Percentiles rank a stretch among this genome's conserved stretches.
Evolutionary conservation across 2,113 vertebrate genomes (phyloP).

Genomic region (Scomber colias): DNA sequence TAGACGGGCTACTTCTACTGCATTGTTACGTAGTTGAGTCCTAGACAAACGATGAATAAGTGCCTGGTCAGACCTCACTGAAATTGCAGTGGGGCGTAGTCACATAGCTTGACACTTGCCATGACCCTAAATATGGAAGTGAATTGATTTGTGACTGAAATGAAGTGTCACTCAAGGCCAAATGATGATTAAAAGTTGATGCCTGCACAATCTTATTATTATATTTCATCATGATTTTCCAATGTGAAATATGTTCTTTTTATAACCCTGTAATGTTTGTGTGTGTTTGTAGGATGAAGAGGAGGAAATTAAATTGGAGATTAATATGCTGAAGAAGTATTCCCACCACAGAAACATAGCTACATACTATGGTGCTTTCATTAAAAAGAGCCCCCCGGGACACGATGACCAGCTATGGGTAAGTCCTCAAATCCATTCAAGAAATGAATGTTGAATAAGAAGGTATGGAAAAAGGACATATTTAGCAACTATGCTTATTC

Average conservation of each 20-base stretch:
- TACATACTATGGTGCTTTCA: constrained; percentile 81
- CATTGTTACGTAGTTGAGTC: constrained; percentile 16
- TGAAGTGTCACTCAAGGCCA: constrained; percentile 22
- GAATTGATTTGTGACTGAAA: constrained; percentile 24
- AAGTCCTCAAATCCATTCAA: constrained; percentile 40
- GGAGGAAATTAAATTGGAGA: constrained; percentile 95
- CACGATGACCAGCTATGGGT: constrained; percentile 87
- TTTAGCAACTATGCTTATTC: not conserved
- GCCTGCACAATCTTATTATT: not conserved
- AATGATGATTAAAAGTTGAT: constrained; percentile 4
- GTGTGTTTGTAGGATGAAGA: constrained; percentile 89
- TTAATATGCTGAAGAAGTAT: constrained; percentile 96
- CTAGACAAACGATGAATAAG: not conserved
- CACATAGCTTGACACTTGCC: constrained; percentile 8
- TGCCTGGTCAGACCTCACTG: not conserved
- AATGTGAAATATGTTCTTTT: not conserved
- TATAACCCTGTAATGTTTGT: not conserved
- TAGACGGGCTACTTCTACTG: constrained; percentile 12
- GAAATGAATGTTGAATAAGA: not conserved
- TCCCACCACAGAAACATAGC: constrained; percentile 92
- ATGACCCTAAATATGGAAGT: not conserved
- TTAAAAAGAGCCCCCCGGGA: constrained; percentile 81
- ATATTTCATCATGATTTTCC: not conserved
- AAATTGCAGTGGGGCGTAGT: constrained; percentile 17
- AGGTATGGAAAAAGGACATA: not conserved